A percentile compares a stretch with the other conserved stretches of the same genome.
Evolutionary conservation across 1,140 invertebrate genomes (phyloP).

Genomic region (Kradibia gibbosae): DNA sequence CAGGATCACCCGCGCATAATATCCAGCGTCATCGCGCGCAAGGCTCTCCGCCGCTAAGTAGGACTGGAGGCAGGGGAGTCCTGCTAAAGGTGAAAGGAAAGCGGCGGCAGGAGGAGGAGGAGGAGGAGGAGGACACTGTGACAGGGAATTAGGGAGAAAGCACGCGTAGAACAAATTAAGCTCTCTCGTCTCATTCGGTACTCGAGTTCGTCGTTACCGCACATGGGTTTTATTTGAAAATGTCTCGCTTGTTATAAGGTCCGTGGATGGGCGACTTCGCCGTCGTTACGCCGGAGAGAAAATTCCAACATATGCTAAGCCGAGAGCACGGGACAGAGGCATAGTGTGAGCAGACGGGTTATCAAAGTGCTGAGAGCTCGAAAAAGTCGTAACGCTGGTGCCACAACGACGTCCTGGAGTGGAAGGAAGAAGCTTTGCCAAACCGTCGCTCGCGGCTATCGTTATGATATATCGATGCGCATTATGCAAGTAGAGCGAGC

Average conservation of each 20-base stretch:
- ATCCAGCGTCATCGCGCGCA: background rate
- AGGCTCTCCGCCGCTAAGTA: background rate
- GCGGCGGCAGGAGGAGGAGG: no score
- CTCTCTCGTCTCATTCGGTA: conserved; percentile 18
- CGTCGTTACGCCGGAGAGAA: background rate
- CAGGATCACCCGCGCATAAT: background rate
- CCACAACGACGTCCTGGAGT: background rate
- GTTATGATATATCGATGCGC: conserved; percentile 44
- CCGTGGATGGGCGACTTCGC: background rate
- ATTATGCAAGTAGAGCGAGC: conserved; percentile 45
- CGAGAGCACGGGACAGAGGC: background rate
- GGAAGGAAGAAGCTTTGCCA: conserved; percentile 35
- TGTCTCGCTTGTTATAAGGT: conserved; percentile 34
- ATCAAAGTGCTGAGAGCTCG: background rate
- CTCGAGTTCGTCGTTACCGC: conserved; percentile 5
- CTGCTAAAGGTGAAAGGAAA: no score
- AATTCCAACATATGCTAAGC: background rate
- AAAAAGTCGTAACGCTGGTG: conserved; percentile 25
- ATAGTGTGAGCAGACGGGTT: background rate
- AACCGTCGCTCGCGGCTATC: conserved; percentile 21
- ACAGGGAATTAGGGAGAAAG: background rate
- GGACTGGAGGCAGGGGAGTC: background rate
- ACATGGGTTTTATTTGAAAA: conserved; percentile 4
- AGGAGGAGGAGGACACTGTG: background rate
- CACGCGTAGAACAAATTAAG: conserved; percentile 44